Evolutionary conservation across 2,113 vertebrate genomes (phyloP), one percentile per base, ranked within the genome.

Genomic region (Aspidoscelis tigris): DNA sequence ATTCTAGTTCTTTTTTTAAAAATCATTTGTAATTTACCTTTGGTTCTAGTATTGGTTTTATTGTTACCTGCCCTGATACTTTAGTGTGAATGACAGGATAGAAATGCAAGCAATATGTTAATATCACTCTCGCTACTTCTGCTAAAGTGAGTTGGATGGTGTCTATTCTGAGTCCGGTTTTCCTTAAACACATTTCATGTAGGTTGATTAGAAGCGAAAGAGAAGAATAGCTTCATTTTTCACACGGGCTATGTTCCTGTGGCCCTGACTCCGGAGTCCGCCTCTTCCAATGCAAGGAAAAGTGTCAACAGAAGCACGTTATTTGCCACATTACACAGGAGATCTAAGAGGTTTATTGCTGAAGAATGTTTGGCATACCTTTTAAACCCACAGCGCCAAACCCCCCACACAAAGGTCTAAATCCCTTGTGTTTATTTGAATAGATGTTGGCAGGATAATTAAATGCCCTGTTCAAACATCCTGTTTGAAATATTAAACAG

Each of bases 401-500:
- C 14, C 74, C 10, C 69, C 53, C n/a, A 55, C 39, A 86, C 85
- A 88, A 78, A 18, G 66, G 84, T 88, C 86, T 85, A 92, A 94
- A 92, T 92, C 86, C 80, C 78, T 89, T 88, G 65, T 95, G 94
- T 93, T 95, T 94, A 92, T 93, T 93, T 93, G 92, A 95, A 93
- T 93, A 89, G 91, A 95, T 88, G 89, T 93, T 93, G 94, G 91
- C 92, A 93, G 90, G 92, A 93, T 95, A 95, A 93, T 93, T 93
- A 93, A 93, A 93, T 65, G 75, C 77, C 90, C 91, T 84, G 84
- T 92, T 92, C 88, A 92, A 93, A 93, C 94, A 95, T 93, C 91
- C 93, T 94, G 92, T 87, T 95, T 90, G 88, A 93, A 93, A 94
- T 95, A 95, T 94, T 93, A 93, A 94, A 94, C 84, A 93, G 90